Evolutionary conservation across 2,888 invertebrate species (phyloP).

Genomic region (Acanthosoma haemorrhoidale): DNA sequence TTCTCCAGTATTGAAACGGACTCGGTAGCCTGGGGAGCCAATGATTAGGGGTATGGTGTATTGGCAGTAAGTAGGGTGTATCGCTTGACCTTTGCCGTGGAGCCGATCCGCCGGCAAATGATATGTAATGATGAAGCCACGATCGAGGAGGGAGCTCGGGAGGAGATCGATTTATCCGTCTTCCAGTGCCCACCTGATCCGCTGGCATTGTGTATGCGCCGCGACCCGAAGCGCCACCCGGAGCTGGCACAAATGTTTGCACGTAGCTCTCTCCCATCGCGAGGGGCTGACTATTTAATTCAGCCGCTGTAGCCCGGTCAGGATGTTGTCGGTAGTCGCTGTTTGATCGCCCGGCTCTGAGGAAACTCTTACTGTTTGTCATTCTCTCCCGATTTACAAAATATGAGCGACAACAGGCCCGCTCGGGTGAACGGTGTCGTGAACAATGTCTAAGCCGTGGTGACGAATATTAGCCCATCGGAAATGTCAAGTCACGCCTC

Average conservation of each 20-base stretch:
- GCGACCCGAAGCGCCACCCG: background rate
- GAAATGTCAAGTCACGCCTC: too few species aligned
- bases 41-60: too few species aligned
- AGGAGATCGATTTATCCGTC: background rate
- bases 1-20: too few species aligned
- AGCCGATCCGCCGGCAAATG: background rate
- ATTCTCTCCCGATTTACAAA: too few species aligned
- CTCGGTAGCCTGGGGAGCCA: too few species aligned
- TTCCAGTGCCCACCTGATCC: background rate
- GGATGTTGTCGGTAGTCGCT: background rate
- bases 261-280: background rate
- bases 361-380: background rate
- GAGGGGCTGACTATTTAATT: background rate
- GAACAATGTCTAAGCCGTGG: too few species aligned
- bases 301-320: background rate
- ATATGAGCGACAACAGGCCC: too few species aligned
- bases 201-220: background rate
- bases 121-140: background rate
- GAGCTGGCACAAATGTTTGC: background rate
- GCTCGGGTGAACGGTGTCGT: too few species aligned
- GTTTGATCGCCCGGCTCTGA: background rate
- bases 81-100: too few species aligned
- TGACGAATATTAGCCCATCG: too few species aligned
- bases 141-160: too few species aligned
- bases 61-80: too few species aligned